These are phyloP conservation scores for Charanyca ferruginea DNA, from an alignment of 2,888 invertebrate species.

Conservation along the genomic window DNA sequence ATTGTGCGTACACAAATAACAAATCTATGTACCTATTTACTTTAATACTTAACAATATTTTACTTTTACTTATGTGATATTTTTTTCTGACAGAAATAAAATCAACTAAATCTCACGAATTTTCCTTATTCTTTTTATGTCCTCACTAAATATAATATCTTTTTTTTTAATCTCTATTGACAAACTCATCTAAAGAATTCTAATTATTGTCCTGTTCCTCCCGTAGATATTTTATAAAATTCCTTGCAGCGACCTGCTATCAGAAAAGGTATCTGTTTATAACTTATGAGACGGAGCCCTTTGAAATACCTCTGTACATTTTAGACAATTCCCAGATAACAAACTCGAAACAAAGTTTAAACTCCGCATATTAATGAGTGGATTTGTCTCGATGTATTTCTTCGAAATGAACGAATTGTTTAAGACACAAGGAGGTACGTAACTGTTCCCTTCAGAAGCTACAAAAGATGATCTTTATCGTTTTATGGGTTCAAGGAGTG, in stretches of 20 bases:
- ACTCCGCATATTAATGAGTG: constrained; percentile 71
- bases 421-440: constrained; percentile 68
- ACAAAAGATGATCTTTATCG: constrained; percentile 86
- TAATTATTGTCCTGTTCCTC: constrained; percentile 42
- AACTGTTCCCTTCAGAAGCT: constrained; percentile 72
- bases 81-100: constrained; percentile 11
- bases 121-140: constrained; percentile 13
- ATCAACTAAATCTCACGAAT: constrained; percentile 6
- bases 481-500: constrained; percentile 81
- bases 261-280: constrained; percentile 56
- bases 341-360: constrained; percentile 68
- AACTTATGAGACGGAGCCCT: constrained; percentile 54
- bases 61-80: not conserved
- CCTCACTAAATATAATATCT: constrained; percentile 27
- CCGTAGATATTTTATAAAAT: constrained; percentile 55
- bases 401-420: constrained; percentile 71
- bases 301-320: constrained; percentile 62
- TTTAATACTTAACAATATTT: too few species aligned
- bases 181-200: constrained; percentile 48
- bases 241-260: constrained; percentile 40
- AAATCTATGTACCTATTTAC: too few species aligned
- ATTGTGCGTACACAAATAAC: not conserved
- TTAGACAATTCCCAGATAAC: constrained; percentile 62
- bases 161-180: constrained; percentile 23
- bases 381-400: constrained; percentile 69